Percentiles rank a stretch among this genome's conserved stretches.
Evolutionary conservation across 2,888 invertebrate genomes (phyloP).

Genomic region (Apodemia hepburni): DNA sequence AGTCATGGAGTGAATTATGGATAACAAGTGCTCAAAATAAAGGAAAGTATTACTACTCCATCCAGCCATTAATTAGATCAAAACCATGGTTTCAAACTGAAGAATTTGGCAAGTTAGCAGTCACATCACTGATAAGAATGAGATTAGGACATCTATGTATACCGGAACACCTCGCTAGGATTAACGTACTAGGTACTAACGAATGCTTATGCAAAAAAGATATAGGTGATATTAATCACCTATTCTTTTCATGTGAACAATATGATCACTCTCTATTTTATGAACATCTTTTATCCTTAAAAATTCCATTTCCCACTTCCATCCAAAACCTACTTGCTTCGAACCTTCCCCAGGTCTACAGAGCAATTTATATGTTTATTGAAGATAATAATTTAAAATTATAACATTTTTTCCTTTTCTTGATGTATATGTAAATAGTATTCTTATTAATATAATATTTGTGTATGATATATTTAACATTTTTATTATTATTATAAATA

Average conservation of each 20-base stretch:
- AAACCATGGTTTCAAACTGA: neutral
- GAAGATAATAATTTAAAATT: constrained; percentile 2
- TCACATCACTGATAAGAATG: neutral
- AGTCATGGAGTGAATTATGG: neutral
- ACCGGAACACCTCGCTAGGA: too few relatives aligned
- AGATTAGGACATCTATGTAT: neutral
- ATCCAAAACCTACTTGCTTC: neutral
- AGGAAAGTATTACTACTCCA: neutral
- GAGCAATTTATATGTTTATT: neutral
- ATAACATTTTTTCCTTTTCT: neutral
- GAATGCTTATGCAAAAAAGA: neutral
- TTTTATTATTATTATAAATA: too few relatives aligned
- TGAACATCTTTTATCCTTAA: neutral
- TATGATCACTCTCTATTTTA: neutral
- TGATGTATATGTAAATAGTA: too few relatives aligned
- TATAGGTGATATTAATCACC: neutral
- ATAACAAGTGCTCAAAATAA: neutral
- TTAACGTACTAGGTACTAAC: too few relatives aligned
- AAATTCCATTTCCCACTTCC: neutral
- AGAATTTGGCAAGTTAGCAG: neutral
- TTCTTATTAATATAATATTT: neutral
- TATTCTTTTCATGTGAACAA: constrained; percentile 2
- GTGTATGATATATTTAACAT: neutral
- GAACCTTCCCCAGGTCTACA: neutral
- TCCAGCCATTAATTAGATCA: neutral